Evolutionary conservation across 2,888 invertebrate genomes (phyloP), one percentile per base, ranked within the genome.

Genomic region (Brachyptera risi): DNA sequence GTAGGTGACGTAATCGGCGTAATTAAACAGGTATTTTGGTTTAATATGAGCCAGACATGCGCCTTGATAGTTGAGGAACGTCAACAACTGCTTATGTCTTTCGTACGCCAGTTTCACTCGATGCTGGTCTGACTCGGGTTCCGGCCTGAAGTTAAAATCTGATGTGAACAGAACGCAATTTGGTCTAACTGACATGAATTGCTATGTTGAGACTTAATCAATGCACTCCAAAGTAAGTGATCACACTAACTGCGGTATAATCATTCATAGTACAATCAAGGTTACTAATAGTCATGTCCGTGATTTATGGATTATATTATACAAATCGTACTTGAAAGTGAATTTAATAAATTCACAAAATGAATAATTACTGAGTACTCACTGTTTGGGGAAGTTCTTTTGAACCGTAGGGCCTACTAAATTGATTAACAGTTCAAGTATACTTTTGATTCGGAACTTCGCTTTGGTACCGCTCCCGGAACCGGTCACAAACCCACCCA

Each of bases 1-100:
- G 26, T 44, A 58, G 24, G 24, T 3, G 23, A 68, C 15, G 61
- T 78, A 80, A 63, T 76, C 75, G 0, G 70, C 67, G 61, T 76
- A 79, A 37, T 67, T 68, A 11, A 80, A 60, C 2, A 80, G 69
- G 62, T 72, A 72, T 65, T 75, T 71, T 0, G 77, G 71, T 15
- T 67, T 65, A 1, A 80, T 68, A 58, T 79, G 76, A 0, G 75
- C 69, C 1, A 78, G 66, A 23, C 68, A 68, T 1, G 76, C 76
- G 2, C 74, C 74, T 59, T 74, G 70, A 1, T 60, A 63, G 3
- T 66, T 63, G 23, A 80, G 58, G 64, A 73, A 77, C 1, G 67
- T 59, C 5, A 79, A 21, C 24, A 61, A 37, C 27, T 49, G 24
- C 1, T 15, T 19, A 65, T 77, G 78, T 0, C 71, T 67, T 3